Evolutionary conservation across 2,888 invertebrate species (phyloP).

Genomic region (Conistra vaccinii): DNA sequence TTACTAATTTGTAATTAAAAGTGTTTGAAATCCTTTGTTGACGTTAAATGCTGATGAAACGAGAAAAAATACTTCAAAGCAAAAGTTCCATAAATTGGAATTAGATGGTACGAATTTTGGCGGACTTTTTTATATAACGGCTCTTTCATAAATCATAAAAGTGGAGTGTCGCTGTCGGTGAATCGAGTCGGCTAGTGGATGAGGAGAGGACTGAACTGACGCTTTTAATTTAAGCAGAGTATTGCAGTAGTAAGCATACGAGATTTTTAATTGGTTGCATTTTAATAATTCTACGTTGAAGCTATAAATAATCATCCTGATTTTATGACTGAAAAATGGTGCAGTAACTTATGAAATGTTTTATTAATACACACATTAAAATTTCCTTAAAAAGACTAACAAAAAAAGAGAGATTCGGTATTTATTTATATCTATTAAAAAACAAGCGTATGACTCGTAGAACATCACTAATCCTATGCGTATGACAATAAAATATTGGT

Average conservation of each 20-base stretch:
- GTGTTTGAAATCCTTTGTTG: slow-evolving; percentile 81
- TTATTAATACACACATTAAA: neutral
- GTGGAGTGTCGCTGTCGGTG: slow-evolving; percentile 34
- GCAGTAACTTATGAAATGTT: neutral
- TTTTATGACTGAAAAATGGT: neutral
- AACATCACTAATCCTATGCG: neutral
- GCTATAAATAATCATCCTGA: neutral
- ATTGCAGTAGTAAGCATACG: slow-evolving; percentile 1
- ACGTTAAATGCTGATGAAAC: slow-evolving; percentile 73
- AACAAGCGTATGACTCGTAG: neutral
- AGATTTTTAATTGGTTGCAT: neutral
- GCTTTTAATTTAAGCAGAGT: neutral
- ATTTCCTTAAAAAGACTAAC: too few relatives aligned
- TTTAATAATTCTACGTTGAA: neutral
- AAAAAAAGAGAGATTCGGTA: too few relatives aligned
- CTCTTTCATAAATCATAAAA: slow-evolving; percentile 58
- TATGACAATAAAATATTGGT: neutral
- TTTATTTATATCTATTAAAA: neutral
- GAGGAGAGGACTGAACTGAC: neutral
- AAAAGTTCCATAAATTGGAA: slow-evolving; percentile 67
- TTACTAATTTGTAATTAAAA: slow-evolving; percentile 85
- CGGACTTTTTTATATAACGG: slow-evolving; percentile 47
- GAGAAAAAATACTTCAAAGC: slow-evolving; percentile 67
- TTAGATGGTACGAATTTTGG: slow-evolving; percentile 60
- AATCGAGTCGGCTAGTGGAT: slow-evolving; percentile 14